Evolutionary conservation across 2,888 invertebrate genomes (phyloP).

Genomic region (Campopleginae sp.): DNA sequence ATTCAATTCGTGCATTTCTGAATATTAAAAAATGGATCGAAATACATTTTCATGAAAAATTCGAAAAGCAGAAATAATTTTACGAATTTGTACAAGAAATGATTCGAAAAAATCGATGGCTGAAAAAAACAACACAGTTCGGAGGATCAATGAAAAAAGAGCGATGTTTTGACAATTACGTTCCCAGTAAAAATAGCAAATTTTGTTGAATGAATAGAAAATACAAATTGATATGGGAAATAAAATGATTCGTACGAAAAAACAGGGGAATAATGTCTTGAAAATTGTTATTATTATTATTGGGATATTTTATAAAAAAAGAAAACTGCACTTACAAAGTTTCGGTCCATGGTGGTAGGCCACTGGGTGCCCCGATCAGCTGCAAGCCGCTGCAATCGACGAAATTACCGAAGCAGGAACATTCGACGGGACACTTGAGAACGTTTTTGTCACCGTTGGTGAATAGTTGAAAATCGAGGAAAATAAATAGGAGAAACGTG

Average conservation of each 20-base stretch:
- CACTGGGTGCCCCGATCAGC: conserved; percentile 80
- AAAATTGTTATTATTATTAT: not conserved
- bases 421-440: conserved; percentile 79
- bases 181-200: not conserved
- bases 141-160: not conserved
- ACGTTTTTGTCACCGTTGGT: conserved; percentile 66
- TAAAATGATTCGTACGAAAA: not conserved
- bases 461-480: conserved; percentile 30
- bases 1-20: too few species aligned
- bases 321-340: conserved; percentile 78
- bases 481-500: conserved; percentile 21
- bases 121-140: not conserved
- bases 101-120: not conserved
- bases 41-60: too few species aligned
- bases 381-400: conserved; percentile 80
- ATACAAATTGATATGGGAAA: too few species aligned
- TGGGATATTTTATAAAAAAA: not conserved
- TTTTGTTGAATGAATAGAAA: not conserved
- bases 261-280: not conserved
- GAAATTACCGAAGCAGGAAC: conserved; percentile 80
- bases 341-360: conserved; percentile 82
- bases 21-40: too few species aligned
- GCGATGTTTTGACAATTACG: not conserved
- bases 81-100: not conserved
- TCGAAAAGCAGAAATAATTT: not conserved